Evolutionary conservation across 2,888 invertebrate genomes (phyloP), one percentile per base, ranked within the genome.

Genomic region (Ctena decussata): DNA sequence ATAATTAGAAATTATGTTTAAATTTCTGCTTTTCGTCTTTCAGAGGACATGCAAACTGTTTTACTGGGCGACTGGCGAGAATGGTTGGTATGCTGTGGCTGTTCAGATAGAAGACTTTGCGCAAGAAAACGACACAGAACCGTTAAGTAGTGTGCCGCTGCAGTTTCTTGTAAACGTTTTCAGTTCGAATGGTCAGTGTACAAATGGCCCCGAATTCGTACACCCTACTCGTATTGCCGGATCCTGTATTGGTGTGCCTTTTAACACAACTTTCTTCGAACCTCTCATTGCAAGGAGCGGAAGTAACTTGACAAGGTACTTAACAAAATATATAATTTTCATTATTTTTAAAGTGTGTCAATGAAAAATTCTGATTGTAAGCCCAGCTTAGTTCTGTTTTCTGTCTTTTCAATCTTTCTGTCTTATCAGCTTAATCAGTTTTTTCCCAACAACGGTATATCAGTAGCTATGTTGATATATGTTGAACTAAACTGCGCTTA

Each of bases 51-150:
- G 82, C 30, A 82, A 65, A 11, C 46, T 82, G 39, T 53, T 49
- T 15, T 84, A 80, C 69, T 30, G 18, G 8, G 84, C 84, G 2
- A 53, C 30, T 18, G 11, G 49, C 24, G 24, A 27, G 15, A n/a
- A 30, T 15, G 84, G 84, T n/a, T 84, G 78, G 80, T 84, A 73
- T 70, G 84, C 80, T 32, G 84, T 80, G 27, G 65, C 84, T 2
- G 70, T 84, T 30, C 84, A 84, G 77, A 76, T 84, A 1, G 80
- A 84, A 46, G 84, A 84, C 44, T 84, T 53, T 44, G 24, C n/a
- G 0, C 21, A 41, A 24, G 21, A 12, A n/a, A 41, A 21, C 8
- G 72, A 73, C 15, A 49, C 37, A 0, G 32, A 32, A 8, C 41
- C 77, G 0, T 32, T 77, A 3, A 84, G 84, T 60, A 84, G 84